A percentile compares a stretch with the other conserved stretches of the same genome.
These are phyloP conservation scores for Istiophorus platypterus DNA, from an alignment of 2,113 vertebrate genomes.

Conservation along the genomic window DNA sequence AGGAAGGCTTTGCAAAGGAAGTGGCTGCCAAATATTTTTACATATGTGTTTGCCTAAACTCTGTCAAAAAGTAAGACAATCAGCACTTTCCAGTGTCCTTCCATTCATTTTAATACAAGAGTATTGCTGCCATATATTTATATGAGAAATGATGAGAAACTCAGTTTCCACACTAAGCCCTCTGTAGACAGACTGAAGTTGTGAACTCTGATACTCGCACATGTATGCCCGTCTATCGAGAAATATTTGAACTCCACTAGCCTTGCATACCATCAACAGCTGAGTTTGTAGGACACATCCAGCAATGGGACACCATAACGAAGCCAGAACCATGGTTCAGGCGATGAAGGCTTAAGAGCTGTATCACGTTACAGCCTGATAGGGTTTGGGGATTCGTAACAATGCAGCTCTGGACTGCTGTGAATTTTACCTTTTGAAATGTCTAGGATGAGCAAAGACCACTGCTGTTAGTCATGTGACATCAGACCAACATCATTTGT, in stretches of 20 bases:
- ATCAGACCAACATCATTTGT: slow-evolving; percentile 7
- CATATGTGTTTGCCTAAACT: slow-evolving; percentile 13
- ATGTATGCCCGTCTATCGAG: slow-evolving; percentile 36
- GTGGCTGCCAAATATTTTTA: not conserved
- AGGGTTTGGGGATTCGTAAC: slow-evolving; percentile 37
- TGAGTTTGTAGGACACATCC: slow-evolving; percentile 72
- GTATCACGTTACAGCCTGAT: slow-evolving; percentile 66
- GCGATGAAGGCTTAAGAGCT: slow-evolving; percentile 41
- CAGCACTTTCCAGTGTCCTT: not conserved
- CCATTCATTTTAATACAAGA: not conserved
- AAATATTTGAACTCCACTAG: slow-evolving; percentile 48
- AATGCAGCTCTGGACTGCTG: slow-evolving; percentile 8
- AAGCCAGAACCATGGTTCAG: slow-evolving; percentile 39
- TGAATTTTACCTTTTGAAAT: slow-evolving; percentile 41
- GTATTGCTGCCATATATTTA: not conserved
- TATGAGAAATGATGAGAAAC: not conserved
- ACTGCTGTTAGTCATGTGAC: not conserved
- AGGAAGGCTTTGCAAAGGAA: not conserved
- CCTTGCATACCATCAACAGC: slow-evolving; percentile 74
- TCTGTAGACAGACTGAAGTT: not conserved
- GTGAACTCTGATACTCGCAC: not conserved
- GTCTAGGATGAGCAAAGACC: slow-evolving; percentile 18
- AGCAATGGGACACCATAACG: slow-evolving; percentile 65
- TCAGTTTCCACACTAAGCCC: not conserved
- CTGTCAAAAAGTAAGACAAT: slow-evolving; percentile 2